phyloP scores from a whole-genome alignment of 2,797 vertebrate species.

The Megalops cyprinoides region DNA sequence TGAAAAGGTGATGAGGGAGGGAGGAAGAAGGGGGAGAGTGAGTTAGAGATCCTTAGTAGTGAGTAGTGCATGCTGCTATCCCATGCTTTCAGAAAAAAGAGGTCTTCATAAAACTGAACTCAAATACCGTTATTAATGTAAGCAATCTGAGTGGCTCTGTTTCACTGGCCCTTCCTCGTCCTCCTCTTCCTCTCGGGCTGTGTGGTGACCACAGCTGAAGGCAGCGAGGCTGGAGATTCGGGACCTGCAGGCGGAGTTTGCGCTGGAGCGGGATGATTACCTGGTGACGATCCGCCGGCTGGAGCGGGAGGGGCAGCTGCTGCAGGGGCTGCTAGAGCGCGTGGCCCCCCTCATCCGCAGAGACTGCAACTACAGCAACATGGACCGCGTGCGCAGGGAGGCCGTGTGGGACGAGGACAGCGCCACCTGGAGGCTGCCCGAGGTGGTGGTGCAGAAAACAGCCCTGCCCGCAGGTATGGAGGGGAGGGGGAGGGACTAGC shows the following conservation, averaged over 20 bases:
- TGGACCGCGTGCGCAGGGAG: slow-evolving; percentile 77
- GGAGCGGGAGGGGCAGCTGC: slow-evolving; percentile 79
- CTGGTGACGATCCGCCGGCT: slow-evolving; percentile 78
- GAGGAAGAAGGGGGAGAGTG: no score
- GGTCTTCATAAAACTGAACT: no score
- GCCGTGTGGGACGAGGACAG: slow-evolving; percentile 85
- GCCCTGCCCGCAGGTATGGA: slow-evolving; percentile 80
- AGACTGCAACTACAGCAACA: slow-evolving; percentile 89
- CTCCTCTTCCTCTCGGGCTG: no score
- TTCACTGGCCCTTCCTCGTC: no score
- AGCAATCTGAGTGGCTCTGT: no score
- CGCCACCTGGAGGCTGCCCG: slow-evolving; percentile 81
- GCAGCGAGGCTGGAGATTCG: slow-evolving; percentile 85
- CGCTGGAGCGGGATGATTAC: slow-evolving; percentile 84
- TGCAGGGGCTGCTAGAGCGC: slow-evolving; percentile 81
- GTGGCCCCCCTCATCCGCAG: slow-evolving; percentile 78
- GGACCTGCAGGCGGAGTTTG: slow-evolving; percentile 86
- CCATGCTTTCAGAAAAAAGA: no score
- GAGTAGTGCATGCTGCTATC: no score
- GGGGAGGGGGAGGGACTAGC: not conserved
- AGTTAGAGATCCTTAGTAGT: no score
- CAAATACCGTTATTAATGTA: no score
- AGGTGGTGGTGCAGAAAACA: slow-evolving; percentile 80
- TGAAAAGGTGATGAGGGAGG: no score
- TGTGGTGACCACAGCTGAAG: slow-evolving; percentile 70